These are phyloP conservation scores for Muricea muricata DNA, from an alignment of 92 coral and sea anemone genomes.

Conservation along the genomic window DNA sequence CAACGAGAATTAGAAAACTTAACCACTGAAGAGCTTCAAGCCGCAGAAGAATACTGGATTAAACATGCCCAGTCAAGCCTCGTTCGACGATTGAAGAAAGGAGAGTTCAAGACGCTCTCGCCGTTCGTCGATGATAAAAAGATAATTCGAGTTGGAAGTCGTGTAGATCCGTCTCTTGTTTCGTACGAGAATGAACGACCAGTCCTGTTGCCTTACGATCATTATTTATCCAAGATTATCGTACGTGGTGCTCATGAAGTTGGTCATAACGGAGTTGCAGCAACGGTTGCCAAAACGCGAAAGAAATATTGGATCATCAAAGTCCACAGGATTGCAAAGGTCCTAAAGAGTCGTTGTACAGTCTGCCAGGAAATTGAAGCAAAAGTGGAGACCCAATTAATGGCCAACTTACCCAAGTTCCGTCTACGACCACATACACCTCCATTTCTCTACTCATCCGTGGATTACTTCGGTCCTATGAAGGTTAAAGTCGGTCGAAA, in stretches of 20 bases:
- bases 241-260: background rate
- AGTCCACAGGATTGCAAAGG: background rate
- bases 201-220: background rate
- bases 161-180: background rate
- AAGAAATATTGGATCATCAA: background rate
- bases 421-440: background rate
- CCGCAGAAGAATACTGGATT: constrained; percentile 59
- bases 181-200: background rate
- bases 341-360: background rate
- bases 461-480: background rate
- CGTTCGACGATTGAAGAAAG: constrained; percentile 41
- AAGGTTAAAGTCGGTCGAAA: constrained; percentile 61
- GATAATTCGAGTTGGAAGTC: background rate
- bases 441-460: background rate
- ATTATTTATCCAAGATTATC: background rate
- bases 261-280: background rate
- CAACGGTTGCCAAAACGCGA: background rate
- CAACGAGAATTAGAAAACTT: constrained; percentile 23
- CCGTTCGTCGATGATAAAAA: background rate
- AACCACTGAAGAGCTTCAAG: constrained; percentile 35
- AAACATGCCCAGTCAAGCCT: constrained; percentile 50
- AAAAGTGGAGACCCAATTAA: background rate
- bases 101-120: constrained; percentile 5
- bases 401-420: background rate
- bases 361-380: constrained; percentile 16